phyloP scores from a whole-genome alignment of 2,888 invertebrate species.

The Mythimna ferrago region DNA sequence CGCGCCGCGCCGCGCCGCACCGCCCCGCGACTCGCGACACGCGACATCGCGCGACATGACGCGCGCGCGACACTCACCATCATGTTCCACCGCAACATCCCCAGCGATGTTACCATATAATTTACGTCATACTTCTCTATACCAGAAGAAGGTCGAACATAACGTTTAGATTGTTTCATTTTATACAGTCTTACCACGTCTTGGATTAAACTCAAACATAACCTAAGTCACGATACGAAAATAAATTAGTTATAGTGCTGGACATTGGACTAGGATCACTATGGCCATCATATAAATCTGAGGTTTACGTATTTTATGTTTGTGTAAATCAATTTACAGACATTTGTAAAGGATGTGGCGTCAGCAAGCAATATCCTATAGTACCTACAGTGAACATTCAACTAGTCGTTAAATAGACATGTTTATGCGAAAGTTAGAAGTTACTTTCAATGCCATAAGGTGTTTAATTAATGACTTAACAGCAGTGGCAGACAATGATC shows the following conservation, averaged over 20 bases:
- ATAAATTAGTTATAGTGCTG: background rate
- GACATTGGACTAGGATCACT: slow-evolving; percentile 20
- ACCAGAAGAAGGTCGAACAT: slow-evolving; percentile 6
- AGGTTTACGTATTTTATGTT: slow-evolving; percentile 24
- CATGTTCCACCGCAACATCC: slow-evolving; percentile 31
- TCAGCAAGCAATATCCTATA: slow-evolving; percentile 24
- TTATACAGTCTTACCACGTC: background rate
- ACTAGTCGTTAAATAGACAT: slow-evolving; percentile 20
- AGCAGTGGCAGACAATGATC: slow-evolving; percentile 65
- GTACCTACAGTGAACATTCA: slow-evolving; percentile 4
- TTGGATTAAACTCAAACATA: slow-evolving; percentile 2
- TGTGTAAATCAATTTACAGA: slow-evolving; percentile 20
- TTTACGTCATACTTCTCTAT: slow-evolving; percentile 9
- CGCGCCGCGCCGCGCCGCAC: slow-evolving; percentile 62
- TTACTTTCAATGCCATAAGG: slow-evolving; percentile 65
- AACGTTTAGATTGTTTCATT: background rate
- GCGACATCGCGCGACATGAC: slow-evolving; percentile 52
- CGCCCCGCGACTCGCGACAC: slow-evolving; percentile 45
- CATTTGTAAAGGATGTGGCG: slow-evolving; percentile 15
- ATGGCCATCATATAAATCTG: slow-evolving; percentile 24
- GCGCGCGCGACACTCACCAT: slow-evolving; percentile 28
- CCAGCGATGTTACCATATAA: slow-evolving; percentile 12
- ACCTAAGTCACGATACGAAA: background rate
- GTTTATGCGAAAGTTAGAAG: slow-evolving; percentile 55
- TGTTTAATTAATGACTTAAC: slow-evolving; percentile 69